Evolutionary conservation across 2,797 vertebrate genomes (phyloP).

Genomic region (Enteromius treurensis): DNA sequence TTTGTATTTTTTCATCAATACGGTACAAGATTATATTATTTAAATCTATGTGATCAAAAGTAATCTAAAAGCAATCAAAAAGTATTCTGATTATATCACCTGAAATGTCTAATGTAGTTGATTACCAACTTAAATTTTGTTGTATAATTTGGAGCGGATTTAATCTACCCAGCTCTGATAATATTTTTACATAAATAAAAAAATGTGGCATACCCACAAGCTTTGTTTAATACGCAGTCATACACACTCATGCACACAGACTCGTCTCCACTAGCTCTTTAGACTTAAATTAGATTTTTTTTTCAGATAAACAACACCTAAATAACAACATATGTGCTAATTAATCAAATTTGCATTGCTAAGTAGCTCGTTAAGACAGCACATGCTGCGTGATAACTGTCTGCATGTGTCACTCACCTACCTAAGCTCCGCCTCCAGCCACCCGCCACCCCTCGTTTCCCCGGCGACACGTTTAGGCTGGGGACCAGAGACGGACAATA

Average conservation of each 20-base stretch:
- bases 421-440: slow-evolving; percentile 66
- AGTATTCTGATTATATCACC: background rate
- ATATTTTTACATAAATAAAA: background rate
- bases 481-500: slow-evolving; percentile 66
- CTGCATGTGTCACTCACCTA: slow-evolving; percentile 65
- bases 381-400: slow-evolving; percentile 62
- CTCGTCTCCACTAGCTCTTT: slow-evolving; percentile 54
- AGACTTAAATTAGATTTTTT: slow-evolving; percentile 50
- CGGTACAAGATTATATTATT: too few relatives aligned
- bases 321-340: slow-evolving; percentile 59
- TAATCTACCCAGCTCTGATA: background rate
- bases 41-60: background rate
- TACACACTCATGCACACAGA: slow-evolving; percentile 45
- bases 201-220: slow-evolving; percentile 19
- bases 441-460: slow-evolving; percentile 63
- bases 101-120: background rate
- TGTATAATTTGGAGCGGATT: background rate
- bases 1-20: too few relatives aligned
- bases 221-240: slow-evolving; percentile 33
- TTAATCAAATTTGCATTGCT: slow-evolving; percentile 59
- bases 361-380: slow-evolving; percentile 62
- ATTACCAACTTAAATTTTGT: background rate
- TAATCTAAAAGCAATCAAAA: background rate
- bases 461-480: slow-evolving; percentile 63
- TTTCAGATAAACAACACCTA: slow-evolving; percentile 57